A percentile compares a stretch with the other conserved stretches of the same genome.
These are phyloP conservation scores for Chelidonichthys spinosus DNA, from an alignment of 2,797 vertebrate species.

Conservation along the genomic window DNA sequence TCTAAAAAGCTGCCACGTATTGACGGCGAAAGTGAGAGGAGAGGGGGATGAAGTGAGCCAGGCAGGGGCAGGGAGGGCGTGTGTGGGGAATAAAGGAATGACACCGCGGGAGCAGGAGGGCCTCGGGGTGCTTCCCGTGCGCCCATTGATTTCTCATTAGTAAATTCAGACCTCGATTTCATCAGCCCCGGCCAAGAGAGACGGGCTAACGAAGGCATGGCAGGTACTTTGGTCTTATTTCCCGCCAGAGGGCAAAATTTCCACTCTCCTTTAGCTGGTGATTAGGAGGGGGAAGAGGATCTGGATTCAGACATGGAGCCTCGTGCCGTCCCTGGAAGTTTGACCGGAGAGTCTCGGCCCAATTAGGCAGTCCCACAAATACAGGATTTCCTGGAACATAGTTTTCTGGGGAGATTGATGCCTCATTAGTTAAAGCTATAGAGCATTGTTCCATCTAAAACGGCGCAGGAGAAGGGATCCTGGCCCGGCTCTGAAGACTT, in stretches of 20 bases:
- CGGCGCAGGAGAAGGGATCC: background rate
- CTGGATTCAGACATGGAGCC: constrained; percentile 33
- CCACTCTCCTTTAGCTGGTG: constrained; percentile 59
- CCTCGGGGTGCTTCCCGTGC: constrained; percentile 52
- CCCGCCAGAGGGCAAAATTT: constrained; percentile 64
- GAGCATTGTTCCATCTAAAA: constrained; percentile 34
- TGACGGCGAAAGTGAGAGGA: constrained; percentile 29
- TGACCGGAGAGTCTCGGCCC: constrained; percentile 51
- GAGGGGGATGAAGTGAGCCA: constrained; percentile 47
- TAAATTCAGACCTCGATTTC: constrained; percentile 73
- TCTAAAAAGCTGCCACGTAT: constrained; percentile 21
- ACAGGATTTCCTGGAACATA: constrained; percentile 31
- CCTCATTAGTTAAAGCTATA: constrained; percentile 55
- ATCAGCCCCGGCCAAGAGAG: constrained; percentile 50
- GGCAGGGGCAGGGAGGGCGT: constrained; percentile 24
- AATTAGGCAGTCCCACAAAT: constrained; percentile 57
- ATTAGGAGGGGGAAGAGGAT: constrained; percentile 58
- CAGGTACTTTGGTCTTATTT: constrained; percentile 63
- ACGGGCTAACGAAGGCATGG: constrained; percentile 62
- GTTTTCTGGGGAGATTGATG: constrained; percentile 50
- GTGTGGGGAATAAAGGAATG: constrained; percentile 51
- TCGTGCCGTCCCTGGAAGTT: constrained; percentile 30
- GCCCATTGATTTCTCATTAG: constrained; percentile 80
- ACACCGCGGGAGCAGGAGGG: constrained; percentile 47
- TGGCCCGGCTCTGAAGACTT: constrained; percentile 10